Evolutionary conservation across 1,140 invertebrate species (phyloP), one percentile per base, ranked within the genome.

Genomic region (Pristionchus pacificus): DNA sequence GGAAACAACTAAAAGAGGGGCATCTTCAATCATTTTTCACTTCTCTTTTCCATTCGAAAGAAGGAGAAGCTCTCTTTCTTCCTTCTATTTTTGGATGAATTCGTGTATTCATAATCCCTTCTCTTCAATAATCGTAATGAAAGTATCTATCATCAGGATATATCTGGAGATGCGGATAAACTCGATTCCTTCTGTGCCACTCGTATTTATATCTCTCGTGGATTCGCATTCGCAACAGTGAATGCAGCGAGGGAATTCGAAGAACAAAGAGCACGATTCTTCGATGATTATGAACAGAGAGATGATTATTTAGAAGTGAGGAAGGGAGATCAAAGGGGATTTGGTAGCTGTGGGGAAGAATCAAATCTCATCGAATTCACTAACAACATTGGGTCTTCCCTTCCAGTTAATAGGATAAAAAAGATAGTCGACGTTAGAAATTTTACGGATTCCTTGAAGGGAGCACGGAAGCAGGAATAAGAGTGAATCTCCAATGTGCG

Each of bases 221-320:
- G 90, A 1, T 92, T 92, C 79, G 90, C 91, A 0, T 93, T 92
- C 80, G 89, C 90, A 15, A 91, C 90, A 78, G 87, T 90, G 60
- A 89, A 90, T 75, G 90, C 91, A 0, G 91, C 91, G 1, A 89
- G 87, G 79, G 91, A 91, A 85, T 93, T 93, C 80, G 91, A 93
- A 81, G 90, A 92, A 75, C 91, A 92, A 78, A 86, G 92, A 72
- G 89, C 90, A 15, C 85, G 90, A 75, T 93, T 93, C 84, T 93
- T 92, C 78, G 88, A 86, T 64, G 90, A 91, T 66, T 89, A 92
- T 84, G 91, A 92, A 84, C 82, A 89, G 24, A 88, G 89, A 60
- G 92, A 93, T 79, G 91, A 93, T 84, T 93, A 92, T 83, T 91
- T 93, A 90, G 91, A 93, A 85, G 92, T 92, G 88, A 85, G 90